Conservation (phyloP, 1,140 invertebrate species). For the Aphis craccivora region DNA sequence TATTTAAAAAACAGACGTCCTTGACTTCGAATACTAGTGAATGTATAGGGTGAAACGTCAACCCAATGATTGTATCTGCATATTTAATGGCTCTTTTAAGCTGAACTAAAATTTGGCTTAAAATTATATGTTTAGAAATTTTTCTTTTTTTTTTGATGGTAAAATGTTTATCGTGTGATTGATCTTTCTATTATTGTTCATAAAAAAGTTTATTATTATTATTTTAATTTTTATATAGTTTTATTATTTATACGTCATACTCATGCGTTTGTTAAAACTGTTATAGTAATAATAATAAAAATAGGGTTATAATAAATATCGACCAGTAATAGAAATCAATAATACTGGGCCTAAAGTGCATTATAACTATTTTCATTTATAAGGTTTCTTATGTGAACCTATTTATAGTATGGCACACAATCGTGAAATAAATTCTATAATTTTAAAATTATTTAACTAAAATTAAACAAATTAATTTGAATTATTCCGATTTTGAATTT, state of each 20-base stretch:
- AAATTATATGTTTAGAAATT: not conserved
- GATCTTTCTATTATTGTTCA: not conserved
- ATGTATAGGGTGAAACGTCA: slow-evolving; percentile 15
- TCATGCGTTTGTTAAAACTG: not conserved
- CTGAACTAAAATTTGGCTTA: not conserved
- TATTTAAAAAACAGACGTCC: slow-evolving; percentile 17
- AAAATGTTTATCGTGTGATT: not conserved
- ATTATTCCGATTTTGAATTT: too few species aligned
- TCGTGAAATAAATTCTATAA: not conserved
- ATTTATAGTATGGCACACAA: not conserved
- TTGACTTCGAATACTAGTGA: not conserved
- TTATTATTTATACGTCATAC: not conserved
- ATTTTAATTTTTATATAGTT: too few species aligned
- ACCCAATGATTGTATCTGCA: not conserved
- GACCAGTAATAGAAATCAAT: not conserved
- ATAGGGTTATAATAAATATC: not conserved
- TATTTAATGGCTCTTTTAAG: not conserved
- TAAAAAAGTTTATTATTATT: too few species aligned
- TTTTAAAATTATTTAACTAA: not conserved
- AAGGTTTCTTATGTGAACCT: not conserved
- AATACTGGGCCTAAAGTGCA: not conserved
- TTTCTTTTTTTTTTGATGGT: not conserved
- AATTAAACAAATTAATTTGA: not conserved
- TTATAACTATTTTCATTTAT: slow-evolving; percentile 5
- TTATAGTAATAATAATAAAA: not conserved